Evolutionary conservation across 1,140 invertebrate species (phyloP).

Genomic region (Bombus balteatus): DNA sequence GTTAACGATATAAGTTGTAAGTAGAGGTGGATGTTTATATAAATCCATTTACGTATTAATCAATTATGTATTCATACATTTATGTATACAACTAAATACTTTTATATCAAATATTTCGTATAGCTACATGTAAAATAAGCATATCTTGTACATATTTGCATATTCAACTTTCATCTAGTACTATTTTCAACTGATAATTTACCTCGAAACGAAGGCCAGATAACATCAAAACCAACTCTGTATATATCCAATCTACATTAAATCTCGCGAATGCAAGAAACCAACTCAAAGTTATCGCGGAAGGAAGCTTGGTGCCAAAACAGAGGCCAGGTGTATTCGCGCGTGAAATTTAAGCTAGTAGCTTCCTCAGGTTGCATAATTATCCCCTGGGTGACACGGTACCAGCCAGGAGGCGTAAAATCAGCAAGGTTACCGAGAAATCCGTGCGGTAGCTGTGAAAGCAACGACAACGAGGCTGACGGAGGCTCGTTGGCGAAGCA

Average conservation of each 20-base stretch:
- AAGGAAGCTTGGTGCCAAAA: background rate
- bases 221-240: background rate
- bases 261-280: background rate
- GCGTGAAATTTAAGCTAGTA: constrained; percentile 45
- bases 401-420: constrained; percentile 46
- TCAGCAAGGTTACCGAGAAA: constrained; percentile 57
- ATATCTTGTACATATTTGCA: background rate
- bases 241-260: background rate
- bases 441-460: constrained; percentile 31
- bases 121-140: too few relatives aligned
- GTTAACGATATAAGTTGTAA: too few relatives aligned
- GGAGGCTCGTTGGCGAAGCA: constrained; percentile 49
- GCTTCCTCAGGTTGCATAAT: constrained; percentile 53
- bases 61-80: too few relatives aligned
- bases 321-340: background rate
- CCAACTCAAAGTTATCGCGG: background rate
- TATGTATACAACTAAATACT: background rate
- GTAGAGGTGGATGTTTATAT: too few relatives aligned
- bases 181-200: background rate
- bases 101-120: background rate
- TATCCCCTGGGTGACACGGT: constrained; percentile 47
- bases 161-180: background rate
- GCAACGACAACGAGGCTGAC: constrained; percentile 19
- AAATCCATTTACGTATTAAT: too few relatives aligned
- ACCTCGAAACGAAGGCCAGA: background rate